Base-by-base conservation (phyloP, 2,797 vertebrate species). In the Pachyuromys duprasi region DNA sequence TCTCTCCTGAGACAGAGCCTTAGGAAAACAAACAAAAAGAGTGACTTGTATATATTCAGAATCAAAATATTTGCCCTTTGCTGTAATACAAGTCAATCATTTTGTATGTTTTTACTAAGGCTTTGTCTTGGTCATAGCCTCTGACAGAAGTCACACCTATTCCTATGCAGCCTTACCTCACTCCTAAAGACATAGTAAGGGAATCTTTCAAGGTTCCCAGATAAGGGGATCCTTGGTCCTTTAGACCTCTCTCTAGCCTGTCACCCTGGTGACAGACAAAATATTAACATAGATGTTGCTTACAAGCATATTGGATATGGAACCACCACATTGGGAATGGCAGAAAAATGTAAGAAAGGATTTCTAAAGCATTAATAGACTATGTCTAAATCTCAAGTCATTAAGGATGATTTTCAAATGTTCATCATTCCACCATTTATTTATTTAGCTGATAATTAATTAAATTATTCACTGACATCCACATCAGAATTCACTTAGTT, bases 221-320 rank as follows among this genome's bases (percentile, higher is more conserved):
- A 28, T 42, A 22, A 31, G 22, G 55, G 20, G 11, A 14, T 5
- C 2, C 20, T 33, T 39, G 55, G n/a, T 18, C n/a, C 22, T 24
- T 36, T 62, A 33, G n/a, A 4, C 13, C 5, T 2, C 20, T 67
- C 4, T 2, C 42, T 62, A 3, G 2, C 5, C 31, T 6, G 4
- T 28, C 6, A 3, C 36, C 31, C 36, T 45, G 17, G 39, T 3
- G 49, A 49, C 49, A 49, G 49, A 49, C 49, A 49, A 49, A 49
- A 49, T 49, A 33, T 57, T 1, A 12, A 24, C n/a, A 39, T 11
- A 36, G 17, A 31, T 75, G 62, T 36, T 70, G 20, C 20, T 39
- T 39, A 39, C 0, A 72, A 72, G 17, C 36, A 20, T 72, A 24
- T 12, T 39, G 36, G n/a, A 24, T 39, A 72, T 72, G 36, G 8